phyloP scores from a whole-genome alignment of 2,113 vertebrate genomes.

The Furnarius figulus region DNA sequence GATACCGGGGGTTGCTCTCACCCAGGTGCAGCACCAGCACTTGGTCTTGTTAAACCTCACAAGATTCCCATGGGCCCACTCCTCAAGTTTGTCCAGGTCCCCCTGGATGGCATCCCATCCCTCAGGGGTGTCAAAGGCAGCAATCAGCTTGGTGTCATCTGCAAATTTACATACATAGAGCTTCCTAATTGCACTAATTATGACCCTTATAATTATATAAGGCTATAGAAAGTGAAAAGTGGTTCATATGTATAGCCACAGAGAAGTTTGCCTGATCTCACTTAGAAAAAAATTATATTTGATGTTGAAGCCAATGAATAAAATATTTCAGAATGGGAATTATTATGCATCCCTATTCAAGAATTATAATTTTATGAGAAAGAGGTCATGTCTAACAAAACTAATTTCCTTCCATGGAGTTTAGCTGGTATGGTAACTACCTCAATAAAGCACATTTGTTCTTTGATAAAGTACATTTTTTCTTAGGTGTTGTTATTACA shows the following conservation, averaged over 20 bases:
- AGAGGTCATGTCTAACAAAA: conserved; percentile 5
- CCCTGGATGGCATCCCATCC: not conserved
- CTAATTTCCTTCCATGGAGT: not conserved
- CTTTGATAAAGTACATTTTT: not conserved
- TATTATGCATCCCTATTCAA: not conserved
- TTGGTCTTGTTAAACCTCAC: not conserved
- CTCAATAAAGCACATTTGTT: not conserved
- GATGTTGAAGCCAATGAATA: not conserved
- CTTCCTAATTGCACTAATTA: not conserved
- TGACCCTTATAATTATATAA: not conserved
- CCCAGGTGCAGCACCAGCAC: not conserved
- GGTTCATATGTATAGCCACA: not conserved
- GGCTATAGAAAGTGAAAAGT: not conserved
- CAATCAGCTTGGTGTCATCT: not conserved
- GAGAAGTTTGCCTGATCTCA: not conserved
- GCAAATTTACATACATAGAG: not conserved
- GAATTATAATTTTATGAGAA: conserved; percentile 1
- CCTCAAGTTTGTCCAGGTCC: not conserved
- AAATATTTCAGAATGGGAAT: not conserved
- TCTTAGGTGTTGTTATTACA: not conserved
- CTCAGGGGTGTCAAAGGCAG: not conserved
- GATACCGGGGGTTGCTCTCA: fast-evolving
- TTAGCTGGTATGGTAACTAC: conserved; percentile 42
- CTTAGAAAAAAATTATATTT: not conserved
- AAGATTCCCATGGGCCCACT: not conserved